These are phyloP conservation scores for Opisthograptis luteolata DNA, from an alignment of 2,888 invertebrate genomes.

Conservation along the genomic window DNA sequence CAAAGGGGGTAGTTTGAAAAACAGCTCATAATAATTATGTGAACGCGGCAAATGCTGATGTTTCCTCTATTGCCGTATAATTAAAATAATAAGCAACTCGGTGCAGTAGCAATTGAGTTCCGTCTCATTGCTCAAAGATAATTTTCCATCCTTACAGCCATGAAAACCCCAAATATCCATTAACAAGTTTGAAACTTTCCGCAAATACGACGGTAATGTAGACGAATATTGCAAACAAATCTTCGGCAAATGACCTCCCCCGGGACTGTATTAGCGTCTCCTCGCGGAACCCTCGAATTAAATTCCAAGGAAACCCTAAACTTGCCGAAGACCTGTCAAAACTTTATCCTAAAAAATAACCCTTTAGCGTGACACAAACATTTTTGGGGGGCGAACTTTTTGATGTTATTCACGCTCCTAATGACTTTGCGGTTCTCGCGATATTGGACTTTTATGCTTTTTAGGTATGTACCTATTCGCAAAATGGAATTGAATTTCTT, in stretches of 20 bases:
- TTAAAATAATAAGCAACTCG: too few species aligned
- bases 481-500: constrained; percentile 21
- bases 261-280: constrained; percentile 22
- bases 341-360: constrained; percentile 44
- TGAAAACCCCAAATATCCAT: constrained; percentile 6
- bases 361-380: constrained; percentile 33
- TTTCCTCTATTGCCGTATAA: too few species aligned
- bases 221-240: constrained; percentile 22
- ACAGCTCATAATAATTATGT: too few species aligned
- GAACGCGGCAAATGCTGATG: too few species aligned
- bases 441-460: constrained; percentile 22
- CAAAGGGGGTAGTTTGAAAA: too few species aligned
- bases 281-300: constrained; percentile 29
- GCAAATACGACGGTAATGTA: constrained; percentile 11
- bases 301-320: constrained; percentile 34
- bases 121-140: constrained; percentile 6
- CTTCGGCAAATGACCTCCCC: constrained; percentile 23
- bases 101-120: too few species aligned
- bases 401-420: constrained; percentile 13
- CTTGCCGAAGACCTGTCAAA: constrained; percentile 39
- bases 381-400: constrained; percentile 20
- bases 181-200: constrained; percentile 10
- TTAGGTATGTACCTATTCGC: constrained; percentile 14
- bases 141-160: not conserved
- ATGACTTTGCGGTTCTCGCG: constrained; percentile 15